Conservation (phyloP, 64 coral and sea anemone genomes). For the Hydrozoanthus tunicans region DNA sequence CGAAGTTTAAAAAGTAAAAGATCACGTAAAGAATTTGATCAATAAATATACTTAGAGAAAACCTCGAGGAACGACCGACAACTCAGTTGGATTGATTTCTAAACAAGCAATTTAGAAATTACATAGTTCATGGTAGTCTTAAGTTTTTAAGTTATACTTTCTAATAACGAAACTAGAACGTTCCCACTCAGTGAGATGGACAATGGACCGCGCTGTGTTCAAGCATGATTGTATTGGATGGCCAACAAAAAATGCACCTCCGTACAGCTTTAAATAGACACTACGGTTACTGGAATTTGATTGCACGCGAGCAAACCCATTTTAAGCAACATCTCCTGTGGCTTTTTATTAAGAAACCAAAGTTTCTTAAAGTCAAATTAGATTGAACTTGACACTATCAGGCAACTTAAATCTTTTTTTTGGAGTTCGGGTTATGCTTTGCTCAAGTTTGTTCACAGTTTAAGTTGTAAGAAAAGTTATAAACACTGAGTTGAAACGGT, state of each 20-base stretch:
- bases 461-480: neutral
- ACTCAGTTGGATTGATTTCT: neutral
- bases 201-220: constrained; percentile 1
- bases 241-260: neutral
- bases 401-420: neutral
- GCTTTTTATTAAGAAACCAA: constrained; percentile 7
- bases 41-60: no score
- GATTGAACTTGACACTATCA: neutral
- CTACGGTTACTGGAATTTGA: neutral
- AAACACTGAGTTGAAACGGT: neutral
- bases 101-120: neutral
- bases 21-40: neutral
- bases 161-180: neutral
- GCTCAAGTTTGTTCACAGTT: constrained; percentile 17
- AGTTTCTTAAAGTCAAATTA: neutral
- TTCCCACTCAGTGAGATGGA: neutral
- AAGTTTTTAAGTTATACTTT: neutral
- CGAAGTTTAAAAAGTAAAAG: neutral
- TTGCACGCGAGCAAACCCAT: neutral
- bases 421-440: neutral
- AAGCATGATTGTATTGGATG: neutral
- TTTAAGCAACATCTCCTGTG: neutral
- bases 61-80: no score
- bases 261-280: constrained; percentile 31
- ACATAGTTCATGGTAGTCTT: neutral